These are phyloP conservation scores for Cerastis rubricosa DNA, from an alignment of 2,888 invertebrate species.

Conservation along the genomic window DNA sequence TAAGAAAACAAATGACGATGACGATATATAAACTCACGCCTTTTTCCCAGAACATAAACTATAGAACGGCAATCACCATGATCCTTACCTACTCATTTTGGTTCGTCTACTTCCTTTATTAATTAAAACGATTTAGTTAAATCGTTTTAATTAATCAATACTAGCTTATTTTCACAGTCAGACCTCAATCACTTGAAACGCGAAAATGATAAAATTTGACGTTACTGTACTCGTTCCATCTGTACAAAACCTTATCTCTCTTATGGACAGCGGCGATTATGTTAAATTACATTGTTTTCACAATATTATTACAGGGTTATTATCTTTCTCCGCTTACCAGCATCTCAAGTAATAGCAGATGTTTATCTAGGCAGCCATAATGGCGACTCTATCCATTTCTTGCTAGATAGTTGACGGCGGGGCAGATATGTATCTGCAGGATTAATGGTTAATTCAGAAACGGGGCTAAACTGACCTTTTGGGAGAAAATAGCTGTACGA, in stretches of 20 bases:
- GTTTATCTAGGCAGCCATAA: conserved; percentile 41
- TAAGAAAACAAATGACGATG: no score
- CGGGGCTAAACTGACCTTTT: conserved; percentile 19
- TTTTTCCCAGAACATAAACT: background rate
- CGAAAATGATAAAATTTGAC: background rate
- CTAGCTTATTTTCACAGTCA: background rate
- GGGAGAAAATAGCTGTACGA: background rate
- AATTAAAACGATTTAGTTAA: background rate
- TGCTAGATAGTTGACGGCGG: conserved; percentile 15
- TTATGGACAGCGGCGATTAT: conserved; percentile 42
- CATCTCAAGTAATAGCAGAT: conserved; percentile 57
- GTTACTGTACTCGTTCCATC: background rate
- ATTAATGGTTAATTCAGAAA: conserved; percentile 37
- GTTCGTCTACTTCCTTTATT: background rate
- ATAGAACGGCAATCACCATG: background rate
- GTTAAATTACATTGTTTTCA: conserved; percentile 63
- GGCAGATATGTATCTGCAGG: conserved; percentile 40
- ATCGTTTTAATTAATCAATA: background rate
- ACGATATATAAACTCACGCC: background rate
- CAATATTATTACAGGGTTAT: conserved; percentile 58
- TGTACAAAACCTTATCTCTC: conserved; percentile 27
- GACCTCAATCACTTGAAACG: background rate
- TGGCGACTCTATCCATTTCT: conserved; percentile 34
- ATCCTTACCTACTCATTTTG: background rate
- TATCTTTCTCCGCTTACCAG: conserved; percentile 51